Evolutionary conservation across 2,113 vertebrate genomes (phyloP), one percentile per base, ranked within the genome.

Genomic region (Chrysochloris asiatica): DNA sequence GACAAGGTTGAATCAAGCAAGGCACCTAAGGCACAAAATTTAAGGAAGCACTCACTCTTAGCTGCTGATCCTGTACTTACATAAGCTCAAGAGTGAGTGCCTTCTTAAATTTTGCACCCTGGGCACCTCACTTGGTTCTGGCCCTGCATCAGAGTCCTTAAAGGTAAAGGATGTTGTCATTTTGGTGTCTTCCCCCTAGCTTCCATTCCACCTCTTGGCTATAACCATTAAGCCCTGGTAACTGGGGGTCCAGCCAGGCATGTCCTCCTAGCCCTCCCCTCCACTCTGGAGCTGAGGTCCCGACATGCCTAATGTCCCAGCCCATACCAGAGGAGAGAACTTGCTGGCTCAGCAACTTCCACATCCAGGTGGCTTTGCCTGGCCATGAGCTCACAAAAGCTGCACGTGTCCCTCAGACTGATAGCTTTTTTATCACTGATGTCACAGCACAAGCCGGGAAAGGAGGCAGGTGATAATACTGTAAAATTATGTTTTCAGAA

Each of bases 351-450:
- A 84, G 88, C 67, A 45, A 12, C 13, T 41, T 33, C 88, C 83
- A 76, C 38, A 65, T n/a, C 90, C 83, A 78, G 24, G 65, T 77
- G 65, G 45, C 47, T 61, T 47, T 36, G 3, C 48, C 33, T 19
- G 1, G 71, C 43, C 79, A 54, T 33, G 65, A 86, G 65, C 43
- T 93, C 82, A 72, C 65, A 80, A 83, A 59, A 47, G 61, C 71
- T 80, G 36, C 22, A 22, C 0, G 0, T 86, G 36, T 67, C 96
- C 95, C 90, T 36, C 94, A 2, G 88, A 91, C 91, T 96, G 96
- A 97, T 93, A 97, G 97, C 93, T 97, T 96, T 97, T 97, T 97
- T 96, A 97, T 97, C 97, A 97, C 96, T n/a, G 43, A 78, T 93
- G 83, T 97, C 95, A 97, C 93, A 96, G 95, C 95, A 96, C 91